Base-by-base conservation (phyloP, 2,888 invertebrate genomes). In the Chloroclystis v-ata region DNA sequence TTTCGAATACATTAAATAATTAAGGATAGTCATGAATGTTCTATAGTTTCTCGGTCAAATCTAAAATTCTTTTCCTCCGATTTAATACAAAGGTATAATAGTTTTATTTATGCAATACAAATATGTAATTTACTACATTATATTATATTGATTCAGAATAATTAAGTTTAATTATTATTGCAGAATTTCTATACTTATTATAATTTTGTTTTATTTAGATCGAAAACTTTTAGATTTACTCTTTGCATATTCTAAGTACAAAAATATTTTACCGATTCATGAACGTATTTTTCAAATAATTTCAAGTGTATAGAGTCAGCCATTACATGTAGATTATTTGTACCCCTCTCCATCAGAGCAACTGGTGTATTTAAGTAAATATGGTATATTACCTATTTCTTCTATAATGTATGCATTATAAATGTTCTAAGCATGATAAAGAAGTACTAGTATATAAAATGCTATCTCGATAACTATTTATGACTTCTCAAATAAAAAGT, bases 261-360 rank as follows among this genome's bases (percentile, higher is more conserved):
- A 87, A 87, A 87, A 87, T 87, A 87, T 85, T 72, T 80, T 82
- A 78, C 75, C 68, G 75, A 81, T 78, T 74, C 51, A 64, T 74
- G 75, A 68, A 55, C 55, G 43, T 38, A 55, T 51, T 54, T 37
- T 52, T 57, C 49, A 61, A 57, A 56, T 51, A 62, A 29, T 57
- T 60, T 57, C 51, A 67, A 77, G 75, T 47, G 46, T 12, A 24
- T 12, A 28, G 12, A 42, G 30, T 38, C 35, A 25, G 43, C 43
- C 12, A 35, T 43, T 48, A 37, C 38, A 35, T 46, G 30, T 46
- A 44, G 37, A 65, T 60, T 72, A 63, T 81, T 86, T 86, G 85
- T 86, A 86, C 85, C 73, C 77, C 78, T 74, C 72, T 64, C 56
- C 83, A 86, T 87, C 85, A 87, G 85, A 84, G 83, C 80, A 72